Base-by-base conservation (phyloP, 2,797 vertebrate genomes). In the Falco columbarius region DNA sequence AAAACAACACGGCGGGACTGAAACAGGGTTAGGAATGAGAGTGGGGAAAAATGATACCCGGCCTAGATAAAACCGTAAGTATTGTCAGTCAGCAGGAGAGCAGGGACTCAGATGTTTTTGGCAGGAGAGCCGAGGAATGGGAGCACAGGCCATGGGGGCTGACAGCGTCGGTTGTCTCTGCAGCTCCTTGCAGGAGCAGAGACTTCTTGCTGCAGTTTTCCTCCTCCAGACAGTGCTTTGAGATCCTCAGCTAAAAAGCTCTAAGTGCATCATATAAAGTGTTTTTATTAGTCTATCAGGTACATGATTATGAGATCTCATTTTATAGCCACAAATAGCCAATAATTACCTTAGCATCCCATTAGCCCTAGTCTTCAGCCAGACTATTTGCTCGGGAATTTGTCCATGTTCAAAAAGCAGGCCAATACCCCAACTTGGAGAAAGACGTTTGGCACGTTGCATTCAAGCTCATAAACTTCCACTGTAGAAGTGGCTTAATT, bases 241-340 rank as follows among this genome's bases (percentile, higher is more conserved):
- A 75, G 77, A 85, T 89, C 67, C 67, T 89, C 44, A 52, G 71
- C 81, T 95, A 70, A 80, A 96, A 89, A 93, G 92, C 86, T 81
- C 67, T 93, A 87, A 97, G 93, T 96, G 91, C 90, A 89, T 84
- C 59, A 38, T 92, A 84, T 93, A 86, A 96, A 96, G 66, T 82
- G 86, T 91, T 96, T 96, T 95, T 89, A 93, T 93, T 95, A 92
- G 89, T 91, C 83, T 93, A 82, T 94, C 93, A 95, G 93, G 95
- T 96, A 63, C 89, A 34, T 38, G 89, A 93, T 93, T 96, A 88
- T 0, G 1, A 95, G 92, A 71, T 79, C 89, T 87, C 63, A 55
- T 93, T 96, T 95, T 95, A 94, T 81, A 83, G 89, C 86, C 83
- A 90, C 86, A 95, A 96, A 95, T 80, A 95, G 81, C 58, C 59